Base-by-base conservation (phyloP, 2,888 invertebrate species). In the Apoderus coryli region DNA sequence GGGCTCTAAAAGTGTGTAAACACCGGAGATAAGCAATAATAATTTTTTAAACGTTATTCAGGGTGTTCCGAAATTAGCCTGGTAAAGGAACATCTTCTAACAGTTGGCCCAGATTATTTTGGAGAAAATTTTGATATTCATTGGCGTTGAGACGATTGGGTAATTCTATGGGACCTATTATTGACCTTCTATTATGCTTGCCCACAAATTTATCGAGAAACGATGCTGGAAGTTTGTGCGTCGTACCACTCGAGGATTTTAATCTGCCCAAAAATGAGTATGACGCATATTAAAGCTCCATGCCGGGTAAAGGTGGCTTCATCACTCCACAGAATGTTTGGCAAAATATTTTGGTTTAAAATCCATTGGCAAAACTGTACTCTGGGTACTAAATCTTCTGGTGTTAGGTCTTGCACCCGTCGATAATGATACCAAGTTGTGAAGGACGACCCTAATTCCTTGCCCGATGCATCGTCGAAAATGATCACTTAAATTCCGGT, bases 221-320 rank as follows among this genome's bases (percentile, higher is more conserved):
- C 19, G n/a, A 19, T 19, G 19, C 19, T 19, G 19, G n/a, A 19
- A 19, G 19, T 19, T 19, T 19, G 19, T 19, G 19, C 19, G 19
- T 19, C 19, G 19, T 19, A 19, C 19, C 19, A 19, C n/a, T 19
- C 19, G 7, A 19, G 19, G 19, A 19, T 19, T 19, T 19, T 19
- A 6, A 19, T 19, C 19, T 19, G 19, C 19, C 19, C 19, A 19
- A 19, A 19, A 19, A 19, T 19, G 19, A 6, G n/a, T 19, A 19
- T 19, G 6, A 19, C n/a, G n/a, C n/a, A 19, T n/a, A 19, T 19
- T 7, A 19, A 19, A 19, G 6, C 19, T 19, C 19, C 19, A 19
- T 19, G 6, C 19, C 19, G 6, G 19, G 19, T 19, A n/a, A 19
- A 19, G 19, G 19, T 19, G 19, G 19, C 19, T 19, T 19, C 19